Percentiles rank a stretch among this genome's conserved stretches.
Evolutionary conservation across 2,113 vertebrate species (phyloP).

Genomic region (Panurus biarmicus): DNA sequence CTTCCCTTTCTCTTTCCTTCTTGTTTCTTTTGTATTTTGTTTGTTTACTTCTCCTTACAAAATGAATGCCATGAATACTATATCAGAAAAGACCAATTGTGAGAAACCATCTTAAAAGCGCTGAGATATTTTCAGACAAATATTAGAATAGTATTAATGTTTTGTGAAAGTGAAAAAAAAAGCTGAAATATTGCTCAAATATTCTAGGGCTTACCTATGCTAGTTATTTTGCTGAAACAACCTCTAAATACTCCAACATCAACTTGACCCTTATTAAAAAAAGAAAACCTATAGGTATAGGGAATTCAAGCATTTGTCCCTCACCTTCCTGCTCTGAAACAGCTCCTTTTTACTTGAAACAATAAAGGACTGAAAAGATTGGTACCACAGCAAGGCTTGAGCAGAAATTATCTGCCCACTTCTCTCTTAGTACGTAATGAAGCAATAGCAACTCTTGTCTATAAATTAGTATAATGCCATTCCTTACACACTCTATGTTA

Average conservation of each 20-base stretch:
- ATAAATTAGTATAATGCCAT: not conserved
- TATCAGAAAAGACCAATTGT: not conserved
- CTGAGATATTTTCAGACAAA: not conserved
- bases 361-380: not conserved
- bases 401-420: not conserved
- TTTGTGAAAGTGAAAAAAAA: not conserved
- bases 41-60: not conserved
- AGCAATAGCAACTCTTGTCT: not conserved
- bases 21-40: not conserved
- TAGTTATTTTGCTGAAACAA: not conserved
- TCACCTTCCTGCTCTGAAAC: not conserved
- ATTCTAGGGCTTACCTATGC: not conserved
- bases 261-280: not conserved
- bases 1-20: not conserved
- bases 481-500: not conserved
- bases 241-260: not conserved
- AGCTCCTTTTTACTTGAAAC: not conserved
- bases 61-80: not conserved
- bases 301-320: not conserved
- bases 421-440: not conserved
- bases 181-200: not conserved
- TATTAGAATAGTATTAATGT: not conserved
- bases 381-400: not conserved
- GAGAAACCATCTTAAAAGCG: not conserved
- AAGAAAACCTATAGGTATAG: not conserved